Conservation (phyloP, 1,140 invertebrate species). For the Dendroctonus ponderosae region DNA sequence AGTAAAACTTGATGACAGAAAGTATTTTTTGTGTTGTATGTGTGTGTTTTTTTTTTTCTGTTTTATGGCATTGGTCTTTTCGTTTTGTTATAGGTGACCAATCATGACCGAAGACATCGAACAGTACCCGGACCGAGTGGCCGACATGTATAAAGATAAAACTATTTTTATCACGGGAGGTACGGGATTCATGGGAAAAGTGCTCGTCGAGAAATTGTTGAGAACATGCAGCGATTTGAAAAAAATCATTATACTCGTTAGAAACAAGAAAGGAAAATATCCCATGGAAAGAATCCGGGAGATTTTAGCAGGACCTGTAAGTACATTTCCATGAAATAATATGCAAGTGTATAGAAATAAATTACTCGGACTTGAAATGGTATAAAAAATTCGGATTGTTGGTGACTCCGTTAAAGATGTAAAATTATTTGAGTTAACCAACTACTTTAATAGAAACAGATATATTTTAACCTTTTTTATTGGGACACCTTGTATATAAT, state of each 20-base stretch:
- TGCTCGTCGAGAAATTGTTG: constrained; percentile 84
- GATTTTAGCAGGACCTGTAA: constrained; percentile 63
- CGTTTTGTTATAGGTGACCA: neutral
- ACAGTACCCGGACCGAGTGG: constrained; percentile 56
- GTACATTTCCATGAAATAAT: constrained; percentile 34
- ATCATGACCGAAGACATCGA: constrained; percentile 38
- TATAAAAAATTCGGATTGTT: too few relatives aligned
- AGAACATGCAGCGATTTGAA: constrained; percentile 69
- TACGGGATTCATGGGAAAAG: constrained; percentile 86
- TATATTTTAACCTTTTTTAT: too few relatives aligned
- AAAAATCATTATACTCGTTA: constrained; percentile 76
- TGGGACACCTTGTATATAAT: too few relatives aligned
- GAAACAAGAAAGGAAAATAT: constrained; percentile 74
- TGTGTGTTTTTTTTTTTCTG: too few relatives aligned
- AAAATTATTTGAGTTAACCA: too few relatives aligned
- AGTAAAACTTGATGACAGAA: too few relatives aligned
- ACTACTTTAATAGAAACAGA: too few relatives aligned
- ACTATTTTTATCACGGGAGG: constrained; percentile 64
- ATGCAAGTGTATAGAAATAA: neutral
- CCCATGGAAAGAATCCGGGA: constrained; percentile 64
- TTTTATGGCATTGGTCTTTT: too few relatives aligned
- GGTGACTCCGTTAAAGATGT: too few relatives aligned
- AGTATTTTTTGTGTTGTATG: too few relatives aligned
- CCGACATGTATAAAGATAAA: constrained; percentile 55
- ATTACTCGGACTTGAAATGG: too few relatives aligned